Conservation (phyloP, 2,113 vertebrate species). For the Cygnus buccinator region DNA sequence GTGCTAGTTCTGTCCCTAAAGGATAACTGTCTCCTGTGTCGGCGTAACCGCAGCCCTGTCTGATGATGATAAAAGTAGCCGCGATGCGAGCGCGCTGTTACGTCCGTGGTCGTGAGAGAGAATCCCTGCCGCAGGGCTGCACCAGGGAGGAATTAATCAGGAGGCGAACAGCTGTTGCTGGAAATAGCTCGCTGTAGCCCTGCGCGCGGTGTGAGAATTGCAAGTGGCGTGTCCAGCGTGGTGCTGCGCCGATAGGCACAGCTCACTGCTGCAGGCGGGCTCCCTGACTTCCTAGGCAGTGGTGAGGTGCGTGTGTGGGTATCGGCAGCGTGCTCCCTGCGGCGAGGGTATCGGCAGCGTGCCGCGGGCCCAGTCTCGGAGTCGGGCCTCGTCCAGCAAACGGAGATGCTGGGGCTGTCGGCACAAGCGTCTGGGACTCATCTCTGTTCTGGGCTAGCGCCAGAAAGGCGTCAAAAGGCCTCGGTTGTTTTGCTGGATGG, state of each 20-base stretch:
- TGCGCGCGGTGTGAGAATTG: background rate
- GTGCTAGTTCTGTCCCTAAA: background rate
- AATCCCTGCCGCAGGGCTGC: background rate
- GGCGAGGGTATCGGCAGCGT: background rate
- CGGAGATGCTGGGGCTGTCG: background rate
- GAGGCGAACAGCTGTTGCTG: background rate
- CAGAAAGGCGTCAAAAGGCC: background rate
- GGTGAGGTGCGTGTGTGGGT: background rate
- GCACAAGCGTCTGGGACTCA: background rate
- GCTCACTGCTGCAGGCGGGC: background rate
- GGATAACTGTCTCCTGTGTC: background rate
- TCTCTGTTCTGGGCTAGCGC: background rate
- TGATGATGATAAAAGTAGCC: background rate
- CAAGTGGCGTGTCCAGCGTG: background rate
- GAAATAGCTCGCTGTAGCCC: background rate
- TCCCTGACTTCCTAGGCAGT: background rate
- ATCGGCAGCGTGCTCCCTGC: too few relatives aligned
- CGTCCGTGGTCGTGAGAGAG: background rate
- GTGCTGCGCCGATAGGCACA: background rate
- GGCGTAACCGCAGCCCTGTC: background rate
- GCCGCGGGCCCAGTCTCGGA: background rate
- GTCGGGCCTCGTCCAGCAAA: background rate
- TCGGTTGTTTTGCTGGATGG: background rate
- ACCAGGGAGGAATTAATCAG: background rate
- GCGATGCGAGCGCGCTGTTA: rapidly evolving